These are phyloP conservation scores for Neoascia interrupta DNA, from an alignment of 2,888 invertebrate genomes.

Conservation along the genomic window DNA sequence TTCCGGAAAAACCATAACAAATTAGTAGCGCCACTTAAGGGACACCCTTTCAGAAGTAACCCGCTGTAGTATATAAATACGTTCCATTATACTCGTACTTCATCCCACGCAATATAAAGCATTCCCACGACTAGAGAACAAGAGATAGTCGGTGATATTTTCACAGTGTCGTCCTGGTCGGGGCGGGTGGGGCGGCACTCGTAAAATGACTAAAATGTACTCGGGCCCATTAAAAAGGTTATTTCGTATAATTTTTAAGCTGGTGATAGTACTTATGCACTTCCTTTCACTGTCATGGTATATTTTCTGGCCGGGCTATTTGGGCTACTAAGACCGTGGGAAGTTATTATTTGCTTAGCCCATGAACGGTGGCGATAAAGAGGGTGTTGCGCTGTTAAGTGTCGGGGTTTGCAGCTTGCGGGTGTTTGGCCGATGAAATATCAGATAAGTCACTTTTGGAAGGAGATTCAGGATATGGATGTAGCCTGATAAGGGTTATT, in stretches of 20 bases:
- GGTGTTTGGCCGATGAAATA: conserved; percentile 6
- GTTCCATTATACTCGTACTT: conserved; percentile 6
- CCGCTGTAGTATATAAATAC: conserved; percentile 13
- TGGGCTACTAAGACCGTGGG: conserved; percentile 6
- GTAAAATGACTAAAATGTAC: conserved; percentile 49
- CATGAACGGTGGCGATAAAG: too few relatives aligned
- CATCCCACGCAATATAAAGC: conserved; percentile 8
- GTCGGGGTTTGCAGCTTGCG: too few relatives aligned
- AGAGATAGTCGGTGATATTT: conserved; percentile 8
- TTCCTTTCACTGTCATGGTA: conserved; percentile 5
- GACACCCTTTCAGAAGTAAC: conserved; percentile 42
- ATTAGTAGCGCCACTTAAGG: conserved; percentile 57
- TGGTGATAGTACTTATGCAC: conserved; percentile 30
- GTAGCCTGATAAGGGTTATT: too few relatives aligned
- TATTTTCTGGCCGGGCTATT: neutral
- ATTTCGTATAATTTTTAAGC: conserved; percentile 54
- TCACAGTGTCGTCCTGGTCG: neutral
- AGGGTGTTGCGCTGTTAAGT: too few relatives aligned
- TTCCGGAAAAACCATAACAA: conserved; percentile 48
- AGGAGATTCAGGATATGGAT: neutral
- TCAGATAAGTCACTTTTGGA: neutral
- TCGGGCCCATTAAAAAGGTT: conserved; percentile 57
- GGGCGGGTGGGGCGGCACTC: conserved; percentile 5
- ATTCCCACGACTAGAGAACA: neutral
- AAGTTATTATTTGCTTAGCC: conserved; percentile 29